These are phyloP conservation scores for Iphiclides podalirius DNA, from an alignment of 2,888 invertebrate genomes.

Conservation along the genomic window DNA sequence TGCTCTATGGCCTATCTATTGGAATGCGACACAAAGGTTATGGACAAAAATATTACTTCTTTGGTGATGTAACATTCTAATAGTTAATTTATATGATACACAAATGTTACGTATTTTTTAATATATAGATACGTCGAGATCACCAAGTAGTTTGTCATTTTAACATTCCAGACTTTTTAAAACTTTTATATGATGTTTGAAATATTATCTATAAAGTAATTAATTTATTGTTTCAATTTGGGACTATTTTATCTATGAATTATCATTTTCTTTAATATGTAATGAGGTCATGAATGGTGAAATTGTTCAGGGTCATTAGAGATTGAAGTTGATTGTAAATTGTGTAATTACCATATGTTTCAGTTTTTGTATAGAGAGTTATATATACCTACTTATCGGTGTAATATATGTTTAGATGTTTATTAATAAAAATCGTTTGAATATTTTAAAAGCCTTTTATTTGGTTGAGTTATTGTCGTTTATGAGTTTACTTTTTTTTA, in stretches of 20 bases:
- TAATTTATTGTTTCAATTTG: neutral
- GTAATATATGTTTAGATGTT: conserved; percentile 64
- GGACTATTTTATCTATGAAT: no score
- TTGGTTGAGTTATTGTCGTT: no score
- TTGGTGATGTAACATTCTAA: no score
- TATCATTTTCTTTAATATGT: conserved; percentile 7
- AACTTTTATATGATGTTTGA: neutral
- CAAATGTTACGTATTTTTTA: no score
- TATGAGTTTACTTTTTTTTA: no score
- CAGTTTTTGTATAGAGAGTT: conserved; percentile 70
- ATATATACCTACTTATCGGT: conserved; percentile 52
- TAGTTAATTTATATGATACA: no score
- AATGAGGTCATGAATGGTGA: neutral
- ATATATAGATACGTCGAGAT: no score
- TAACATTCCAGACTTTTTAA: conserved; percentile 15
- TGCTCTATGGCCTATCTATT: neutral
- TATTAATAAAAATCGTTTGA: conserved; percentile 65
- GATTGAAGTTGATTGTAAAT: conserved; percentile 31
- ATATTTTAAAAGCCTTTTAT: conserved; percentile 19
- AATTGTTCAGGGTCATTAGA: conserved; percentile 33
- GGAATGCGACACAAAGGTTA: neutral
- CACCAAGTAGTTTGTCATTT: no score
- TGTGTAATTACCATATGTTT: conserved; percentile 40
- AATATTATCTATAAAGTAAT: neutral
- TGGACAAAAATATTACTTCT: no score